Evolutionary conservation across 2,888 invertebrate species (phyloP).

Genomic region (Polyploca ridens): DNA sequence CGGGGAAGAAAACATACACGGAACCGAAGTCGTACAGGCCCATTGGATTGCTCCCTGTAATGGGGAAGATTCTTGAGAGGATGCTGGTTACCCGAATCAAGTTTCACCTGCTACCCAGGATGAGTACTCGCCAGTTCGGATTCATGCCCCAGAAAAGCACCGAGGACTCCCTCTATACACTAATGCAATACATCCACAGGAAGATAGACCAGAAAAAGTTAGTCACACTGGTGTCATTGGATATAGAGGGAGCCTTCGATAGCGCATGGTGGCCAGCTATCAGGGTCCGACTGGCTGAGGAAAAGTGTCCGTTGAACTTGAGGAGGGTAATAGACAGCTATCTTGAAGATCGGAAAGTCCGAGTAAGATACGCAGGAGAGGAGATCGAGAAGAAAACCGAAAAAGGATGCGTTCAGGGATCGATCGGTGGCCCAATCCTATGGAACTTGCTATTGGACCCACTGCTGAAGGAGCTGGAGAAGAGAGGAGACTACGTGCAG

Average conservation of each 20-base stretch:
- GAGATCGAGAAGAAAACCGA: background rate
- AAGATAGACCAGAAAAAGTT: background rate
- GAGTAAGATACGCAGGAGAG: slow-evolving; percentile 9
- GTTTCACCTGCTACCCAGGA: background rate
- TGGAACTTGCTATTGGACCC: slow-evolving; percentile 26
- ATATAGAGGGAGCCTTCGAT: slow-evolving; percentile 7
- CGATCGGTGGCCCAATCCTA: slow-evolving; percentile 23
- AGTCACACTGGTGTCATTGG: background rate
- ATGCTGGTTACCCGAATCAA: background rate
- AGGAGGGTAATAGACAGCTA: background rate
- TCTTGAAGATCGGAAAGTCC: slow-evolving; percentile 3
- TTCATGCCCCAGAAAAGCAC: slow-evolving; percentile 17
- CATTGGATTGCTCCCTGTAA: background rate
- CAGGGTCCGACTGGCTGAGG: slow-evolving; percentile 12
- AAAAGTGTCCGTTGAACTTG: slow-evolving; percentile 13
- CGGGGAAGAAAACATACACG: slow-evolving; percentile 13
- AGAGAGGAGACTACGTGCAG: background rate
- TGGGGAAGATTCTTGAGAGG: slow-evolving; percentile 16
- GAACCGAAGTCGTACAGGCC: slow-evolving; percentile 15
- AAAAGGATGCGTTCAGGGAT: slow-evolving; percentile 26
- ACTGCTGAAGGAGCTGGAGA: slow-evolving; percentile 6
- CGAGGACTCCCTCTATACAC: background rate
- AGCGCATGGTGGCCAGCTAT: background rate
- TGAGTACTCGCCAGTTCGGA: slow-evolving; percentile 13
- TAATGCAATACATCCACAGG: background rate